A percentile compares a stretch with the other conserved stretches of the same genome.
These are phyloP conservation scores for Sebastes matsubarae DNA, from an alignment of 2,797 vertebrate genomes.

Conservation along the genomic window DNA sequence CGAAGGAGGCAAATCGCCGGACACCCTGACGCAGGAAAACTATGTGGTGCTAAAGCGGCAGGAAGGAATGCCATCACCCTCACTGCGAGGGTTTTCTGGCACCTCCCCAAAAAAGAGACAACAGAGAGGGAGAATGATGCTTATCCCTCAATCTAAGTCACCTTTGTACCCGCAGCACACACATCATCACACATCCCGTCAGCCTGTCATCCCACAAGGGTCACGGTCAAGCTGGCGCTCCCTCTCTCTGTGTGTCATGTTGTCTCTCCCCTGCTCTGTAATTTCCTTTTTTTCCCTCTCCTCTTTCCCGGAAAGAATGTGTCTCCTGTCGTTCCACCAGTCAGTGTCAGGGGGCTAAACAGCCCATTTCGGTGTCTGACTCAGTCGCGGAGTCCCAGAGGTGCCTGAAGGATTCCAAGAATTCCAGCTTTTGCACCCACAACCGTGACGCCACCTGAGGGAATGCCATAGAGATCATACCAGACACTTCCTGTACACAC, in stretches of 20 bases:
- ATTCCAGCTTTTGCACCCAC: slow-evolving; percentile 70
- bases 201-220: slow-evolving; percentile 72
- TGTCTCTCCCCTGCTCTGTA: slow-evolving; percentile 80
- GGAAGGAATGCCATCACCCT: slow-evolving; percentile 60
- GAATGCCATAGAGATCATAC: slow-evolving; percentile 65
- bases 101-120: slow-evolving; percentile 34
- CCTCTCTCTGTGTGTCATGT: slow-evolving; percentile 74
- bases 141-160: slow-evolving; percentile 68
- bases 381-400: slow-evolving; percentile 68
- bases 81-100: slow-evolving; percentile 40
- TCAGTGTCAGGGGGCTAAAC: slow-evolving; percentile 71
- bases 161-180: slow-evolving; percentile 74
- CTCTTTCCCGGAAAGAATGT: slow-evolving; percentile 79
- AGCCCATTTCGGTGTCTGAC: slow-evolving; percentile 76
- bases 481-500: slow-evolving; percentile 62
- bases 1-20: slow-evolving; percentile 50
- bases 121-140: slow-evolving; percentile 43
- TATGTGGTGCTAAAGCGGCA: slow-evolving; percentile 39
- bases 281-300: slow-evolving; percentile 76
- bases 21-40: slow-evolving; percentile 56
- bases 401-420: slow-evolving; percentile 76
- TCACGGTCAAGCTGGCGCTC: slow-evolving; percentile 78
- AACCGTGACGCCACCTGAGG: slow-evolving; percentile 76
- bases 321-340: slow-evolving; percentile 72
- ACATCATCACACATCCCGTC: slow-evolving; percentile 71